Evolutionary conservation across 1,140 invertebrate genomes (phyloP).

Genomic region (Plutomurus gul): DNA sequence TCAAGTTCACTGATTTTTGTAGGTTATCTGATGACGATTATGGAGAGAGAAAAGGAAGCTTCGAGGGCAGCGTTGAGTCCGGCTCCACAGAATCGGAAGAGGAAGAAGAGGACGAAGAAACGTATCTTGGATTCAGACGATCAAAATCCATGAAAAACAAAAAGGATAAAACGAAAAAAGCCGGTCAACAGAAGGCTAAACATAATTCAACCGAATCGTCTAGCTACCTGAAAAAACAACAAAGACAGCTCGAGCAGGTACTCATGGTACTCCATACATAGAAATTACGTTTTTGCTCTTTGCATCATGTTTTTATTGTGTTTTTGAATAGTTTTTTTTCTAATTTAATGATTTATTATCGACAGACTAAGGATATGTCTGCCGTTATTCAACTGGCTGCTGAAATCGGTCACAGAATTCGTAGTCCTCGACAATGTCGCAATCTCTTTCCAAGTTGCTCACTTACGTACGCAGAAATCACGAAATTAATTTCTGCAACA

Average conservation of each 20-base stretch:
- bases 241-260: neutral
- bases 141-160: conserved; percentile 23
- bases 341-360: neutral
- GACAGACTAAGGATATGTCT: conserved; percentile 11
- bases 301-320: neutral
- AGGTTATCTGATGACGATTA: conserved; percentile 35
- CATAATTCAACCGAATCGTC: neutral
- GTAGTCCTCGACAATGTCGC: conserved; percentile 35
- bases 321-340: neutral
- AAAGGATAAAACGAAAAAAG: conserved; percentile 30
- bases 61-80: conserved; percentile 17
- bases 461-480: conserved; percentile 9
- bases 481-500: neutral
- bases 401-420: conserved; percentile 33
- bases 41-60: neutral
- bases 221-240: neutral
- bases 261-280: too few species aligned
- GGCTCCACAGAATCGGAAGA: conserved; percentile 19
- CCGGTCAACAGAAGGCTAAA: neutral
- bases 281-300: neutral
- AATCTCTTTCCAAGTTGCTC: conserved; percentile 33
- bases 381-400: conserved; percentile 26
- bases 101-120: conserved; percentile 4
- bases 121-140: neutral
- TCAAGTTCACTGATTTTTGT: neutral